phyloP scores from a whole-genome alignment of 2,113 vertebrate genomes.

The Ceuthmochares aereus region DNA sequence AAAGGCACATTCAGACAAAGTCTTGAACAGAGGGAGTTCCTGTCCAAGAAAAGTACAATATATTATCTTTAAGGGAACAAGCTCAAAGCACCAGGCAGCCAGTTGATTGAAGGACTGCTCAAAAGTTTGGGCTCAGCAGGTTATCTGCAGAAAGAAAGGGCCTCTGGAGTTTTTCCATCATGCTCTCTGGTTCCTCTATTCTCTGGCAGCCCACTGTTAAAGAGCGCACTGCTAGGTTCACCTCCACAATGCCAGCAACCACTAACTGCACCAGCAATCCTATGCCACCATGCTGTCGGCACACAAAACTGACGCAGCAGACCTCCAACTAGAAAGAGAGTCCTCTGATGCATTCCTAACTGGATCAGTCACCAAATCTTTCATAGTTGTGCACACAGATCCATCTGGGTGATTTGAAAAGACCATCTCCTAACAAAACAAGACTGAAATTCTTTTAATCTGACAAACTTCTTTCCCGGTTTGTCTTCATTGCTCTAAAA shows the following conservation, averaged over 20 bases:
- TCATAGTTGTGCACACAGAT: neutral
- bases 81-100: neutral
- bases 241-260: neutral
- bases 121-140: neutral
- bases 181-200: accelerated
- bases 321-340: neutral
- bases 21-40: neutral
- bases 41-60: neutral
- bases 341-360: neutral
- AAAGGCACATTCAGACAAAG: neutral
- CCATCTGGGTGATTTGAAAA: neutral
- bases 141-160: neutral
- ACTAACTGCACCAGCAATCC: neutral
- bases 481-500: slow-evolving; percentile 27
- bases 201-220: neutral
- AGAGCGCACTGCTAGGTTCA: neutral
- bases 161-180: accelerated
- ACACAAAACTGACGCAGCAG: neutral
- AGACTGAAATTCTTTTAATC: neutral
- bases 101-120: neutral
- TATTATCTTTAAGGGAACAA: neutral
- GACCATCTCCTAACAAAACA: neutral
- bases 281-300: neutral
- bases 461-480: neutral
- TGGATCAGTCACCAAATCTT: neutral